Conservation (phyloP, 2,113 vertebrate species). For the Elephas maximus region DNA sequence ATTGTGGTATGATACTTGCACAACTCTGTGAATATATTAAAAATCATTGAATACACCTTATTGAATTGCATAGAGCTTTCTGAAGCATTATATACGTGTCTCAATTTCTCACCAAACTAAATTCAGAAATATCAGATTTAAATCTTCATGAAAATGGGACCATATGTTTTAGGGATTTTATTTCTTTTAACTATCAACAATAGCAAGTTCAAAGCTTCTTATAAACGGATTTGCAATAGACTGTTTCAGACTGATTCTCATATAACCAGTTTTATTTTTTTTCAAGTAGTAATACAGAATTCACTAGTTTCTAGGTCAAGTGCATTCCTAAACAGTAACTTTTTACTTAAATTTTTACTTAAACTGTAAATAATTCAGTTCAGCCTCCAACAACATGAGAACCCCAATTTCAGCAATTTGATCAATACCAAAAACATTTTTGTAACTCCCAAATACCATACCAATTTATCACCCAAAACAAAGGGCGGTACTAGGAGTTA, state of each 20-base stretch:
- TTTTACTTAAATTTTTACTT: constrained; percentile 20
- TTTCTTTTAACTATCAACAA: neutral
- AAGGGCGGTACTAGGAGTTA: neutral
- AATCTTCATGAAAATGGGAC: constrained; percentile 8
- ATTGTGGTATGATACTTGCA: neutral
- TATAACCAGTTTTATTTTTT: neutral
- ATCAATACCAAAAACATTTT: constrained; percentile 8
- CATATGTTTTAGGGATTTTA: neutral
- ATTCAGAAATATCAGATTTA: neutral
- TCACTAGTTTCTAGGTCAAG: constrained; percentile 15
- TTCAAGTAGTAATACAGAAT: neutral
- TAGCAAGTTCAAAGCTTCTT: constrained; percentile 31
- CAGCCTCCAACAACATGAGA: neutral
- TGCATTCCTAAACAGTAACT: neutral
- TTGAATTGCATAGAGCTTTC: neutral
- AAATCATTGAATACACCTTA: neutral
- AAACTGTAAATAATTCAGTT: constrained; percentile 22
- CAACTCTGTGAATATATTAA: neutral
- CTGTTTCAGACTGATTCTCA: neutral
- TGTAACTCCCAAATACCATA: neutral
- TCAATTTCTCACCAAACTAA: constrained; percentile 36
- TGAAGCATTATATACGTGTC: neutral
- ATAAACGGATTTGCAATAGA: neutral
- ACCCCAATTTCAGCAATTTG: neutral
- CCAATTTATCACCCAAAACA: constrained; percentile 19